Percentiles rank a stretch among this genome's conserved stretches.
Evolutionary conservation across 1,140 invertebrate species (phyloP).

Genomic region (Eupeodes corollae): DNA sequence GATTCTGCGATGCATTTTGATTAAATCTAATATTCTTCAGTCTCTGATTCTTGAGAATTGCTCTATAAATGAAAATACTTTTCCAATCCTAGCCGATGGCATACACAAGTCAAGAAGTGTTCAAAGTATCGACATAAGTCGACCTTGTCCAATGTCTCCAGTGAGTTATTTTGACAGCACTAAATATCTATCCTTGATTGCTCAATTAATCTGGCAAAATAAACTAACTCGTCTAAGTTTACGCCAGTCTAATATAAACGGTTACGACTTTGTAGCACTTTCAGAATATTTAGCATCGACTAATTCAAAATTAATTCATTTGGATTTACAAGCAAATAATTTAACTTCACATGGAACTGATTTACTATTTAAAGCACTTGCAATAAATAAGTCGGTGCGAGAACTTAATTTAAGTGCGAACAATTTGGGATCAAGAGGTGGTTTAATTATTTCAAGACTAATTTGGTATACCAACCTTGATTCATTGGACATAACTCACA

Average conservation of each 20-base stretch:
- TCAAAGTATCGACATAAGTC: constrained; percentile 7
- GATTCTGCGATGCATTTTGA: constrained; percentile 14
- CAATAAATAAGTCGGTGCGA: constrained; percentile 6
- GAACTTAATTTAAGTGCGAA: constrained; percentile 21
- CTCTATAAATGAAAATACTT: constrained; percentile 22
- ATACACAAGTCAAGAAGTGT: constrained; percentile 20
- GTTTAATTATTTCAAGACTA: constrained; percentile 18
- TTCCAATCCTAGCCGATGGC: constrained; percentile 21
- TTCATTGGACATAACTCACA: constrained; percentile 15
- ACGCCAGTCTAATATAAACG: constrained; percentile 18
- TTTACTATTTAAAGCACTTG: constrained; percentile 15
- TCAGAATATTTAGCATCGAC: constrained; percentile 15
- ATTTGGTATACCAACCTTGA: constrained; percentile 15
- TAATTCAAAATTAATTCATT: constrained; percentile 5
- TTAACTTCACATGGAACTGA: constrained; percentile 20
- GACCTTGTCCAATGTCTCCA: constrained; percentile 2
- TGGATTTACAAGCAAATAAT: constrained; percentile 17
- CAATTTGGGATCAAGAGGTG: constrained; percentile 21
- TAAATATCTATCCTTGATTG: constrained; percentile 12
- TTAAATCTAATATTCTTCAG: constrained; percentile 12
- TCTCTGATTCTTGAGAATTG: constrained; percentile 19
- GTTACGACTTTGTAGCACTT: constrained; percentile 23
- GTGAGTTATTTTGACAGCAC: no score
- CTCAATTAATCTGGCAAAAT: constrained; percentile 24
- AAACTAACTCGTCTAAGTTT: constrained; percentile 14